Conservation (phyloP, 2,888 invertebrate genomes). For the Terebella lapidaria region DNA sequence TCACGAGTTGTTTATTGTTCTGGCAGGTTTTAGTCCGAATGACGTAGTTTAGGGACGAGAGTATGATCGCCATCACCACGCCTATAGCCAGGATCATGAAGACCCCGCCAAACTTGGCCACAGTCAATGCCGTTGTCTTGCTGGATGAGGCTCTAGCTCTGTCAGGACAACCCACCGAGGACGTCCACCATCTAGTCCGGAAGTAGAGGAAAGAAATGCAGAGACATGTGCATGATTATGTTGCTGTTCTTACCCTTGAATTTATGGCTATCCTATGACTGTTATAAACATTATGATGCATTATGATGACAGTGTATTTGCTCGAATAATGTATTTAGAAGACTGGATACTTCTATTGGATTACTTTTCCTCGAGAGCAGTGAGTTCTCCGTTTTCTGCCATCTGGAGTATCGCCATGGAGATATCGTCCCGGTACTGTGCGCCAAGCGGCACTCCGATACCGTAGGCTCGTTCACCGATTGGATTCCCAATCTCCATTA, state of each 20-base stretch:
- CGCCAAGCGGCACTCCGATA: slow-evolving; percentile 2
- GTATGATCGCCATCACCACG: neutral
- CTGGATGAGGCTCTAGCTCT: neutral
- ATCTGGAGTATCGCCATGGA: neutral
- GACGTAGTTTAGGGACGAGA: neutral
- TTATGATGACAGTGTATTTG: too few species aligned
- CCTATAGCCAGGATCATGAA: neutral
- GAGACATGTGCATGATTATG: too few species aligned
- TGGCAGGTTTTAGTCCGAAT: too few species aligned
- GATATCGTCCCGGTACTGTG: slow-evolving; percentile 5
- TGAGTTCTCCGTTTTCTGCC: neutral
- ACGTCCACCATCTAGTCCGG: neutral
- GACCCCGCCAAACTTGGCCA: slow-evolving; percentile 1
- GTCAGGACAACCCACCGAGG: neutral
- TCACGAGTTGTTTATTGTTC: too few species aligned
- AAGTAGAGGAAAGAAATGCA: too few species aligned
- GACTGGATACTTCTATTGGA: too few species aligned
- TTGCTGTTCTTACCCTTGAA: too few species aligned
- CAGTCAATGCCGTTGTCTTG: neutral
- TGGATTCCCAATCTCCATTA: slow-evolving; percentile 34
- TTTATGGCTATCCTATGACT: too few species aligned
- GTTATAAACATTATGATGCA: too few species aligned
- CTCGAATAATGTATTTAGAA: too few species aligned
- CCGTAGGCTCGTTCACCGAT: slow-evolving; percentile 2
- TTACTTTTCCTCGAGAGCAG: too few species aligned